A percentile compares a stretch with the other conserved stretches of the same genome.
phyloP scores from a whole-genome alignment of 2,888 invertebrate species.

The Elysia crispata region DNA sequence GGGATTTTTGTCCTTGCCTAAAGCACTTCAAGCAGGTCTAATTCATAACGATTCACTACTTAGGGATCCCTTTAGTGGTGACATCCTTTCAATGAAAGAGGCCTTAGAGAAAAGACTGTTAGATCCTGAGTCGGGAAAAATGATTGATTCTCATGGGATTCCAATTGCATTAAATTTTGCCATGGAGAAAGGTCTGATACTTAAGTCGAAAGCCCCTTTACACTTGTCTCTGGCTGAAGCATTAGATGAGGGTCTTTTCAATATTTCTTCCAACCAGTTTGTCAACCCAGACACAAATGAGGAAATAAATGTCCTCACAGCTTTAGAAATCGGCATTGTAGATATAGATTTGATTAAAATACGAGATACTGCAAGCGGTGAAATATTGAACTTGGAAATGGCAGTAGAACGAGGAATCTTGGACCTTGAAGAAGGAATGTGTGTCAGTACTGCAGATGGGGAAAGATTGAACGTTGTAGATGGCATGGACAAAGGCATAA shows the following conservation, averaged over 20 bases:
- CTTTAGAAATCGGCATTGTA: conserved; percentile 64
- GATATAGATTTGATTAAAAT: conserved; percentile 63
- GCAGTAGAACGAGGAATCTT: conserved; percentile 65
- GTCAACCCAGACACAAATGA: conserved; percentile 68
- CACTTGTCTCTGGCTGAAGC: conserved; percentile 69
- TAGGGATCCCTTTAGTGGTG: conserved; percentile 69
- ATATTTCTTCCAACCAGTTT: conserved; percentile 65
- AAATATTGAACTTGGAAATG: conserved; percentile 61
- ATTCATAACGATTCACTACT: conserved; percentile 69
- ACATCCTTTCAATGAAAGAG: conserved; percentile 68
- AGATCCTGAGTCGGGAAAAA: conserved; percentile 69
- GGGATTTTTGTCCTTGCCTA: conserved; percentile 61
- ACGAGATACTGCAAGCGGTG: conserved; percentile 60
- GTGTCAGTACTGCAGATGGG: conserved; percentile 59
- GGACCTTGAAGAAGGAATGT: conserved; percentile 59
- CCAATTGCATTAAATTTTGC: conserved; percentile 72
- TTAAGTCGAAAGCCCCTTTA: conserved; percentile 67
- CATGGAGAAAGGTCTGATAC: conserved; percentile 66
- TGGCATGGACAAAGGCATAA: conserved; percentile 68
- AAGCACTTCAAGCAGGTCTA: conserved; percentile 65
- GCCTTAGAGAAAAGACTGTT: conserved; percentile 69
- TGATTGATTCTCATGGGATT: conserved; percentile 68
- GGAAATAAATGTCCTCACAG: conserved; percentile 63
- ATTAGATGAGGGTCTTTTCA: conserved; percentile 70
- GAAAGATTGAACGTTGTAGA: conserved; percentile 64